These are phyloP conservation scores for Rousettus madagascariensis DNA, from an alignment of 2,797 vertebrate species.

Conservation along the genomic window DNA sequence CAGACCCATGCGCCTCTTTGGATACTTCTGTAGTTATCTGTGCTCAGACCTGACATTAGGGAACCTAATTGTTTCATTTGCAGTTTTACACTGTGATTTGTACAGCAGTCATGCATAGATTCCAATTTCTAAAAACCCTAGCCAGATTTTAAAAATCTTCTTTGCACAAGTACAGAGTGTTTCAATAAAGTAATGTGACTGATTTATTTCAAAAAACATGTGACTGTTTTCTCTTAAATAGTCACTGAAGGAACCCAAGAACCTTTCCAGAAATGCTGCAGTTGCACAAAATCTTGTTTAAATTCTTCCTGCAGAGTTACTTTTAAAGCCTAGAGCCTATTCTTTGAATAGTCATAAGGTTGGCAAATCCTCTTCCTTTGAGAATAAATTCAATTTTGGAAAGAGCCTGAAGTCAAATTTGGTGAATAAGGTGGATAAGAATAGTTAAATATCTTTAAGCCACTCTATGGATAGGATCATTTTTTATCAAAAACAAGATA, in stretches of 20 bases:
- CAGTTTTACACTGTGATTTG: neutral
- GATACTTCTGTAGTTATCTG: neutral
- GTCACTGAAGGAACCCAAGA: conserved; percentile 30
- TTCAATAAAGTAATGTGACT: conserved; percentile 16
- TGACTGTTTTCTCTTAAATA: conserved; percentile 21
- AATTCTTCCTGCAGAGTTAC: conserved; percentile 28
- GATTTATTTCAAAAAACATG: neutral
- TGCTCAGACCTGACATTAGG: neutral
- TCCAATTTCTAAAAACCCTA: neutral
- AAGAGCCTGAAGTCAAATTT: conserved; percentile 30
- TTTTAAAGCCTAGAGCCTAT: conserved; percentile 50
- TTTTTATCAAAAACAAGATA: conserved; percentile 19
- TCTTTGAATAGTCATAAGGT: conserved; percentile 29
- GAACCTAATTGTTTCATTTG: neutral
- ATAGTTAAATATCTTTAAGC: conserved; percentile 43
- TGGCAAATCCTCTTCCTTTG: conserved; percentile 36
- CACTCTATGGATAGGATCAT: neutral
- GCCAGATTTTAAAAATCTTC: neutral
- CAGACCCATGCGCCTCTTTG: neutral
- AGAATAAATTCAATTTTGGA: conserved; percentile 19
- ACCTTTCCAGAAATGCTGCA: conserved; percentile 42
- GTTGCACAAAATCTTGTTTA: conserved; percentile 41
- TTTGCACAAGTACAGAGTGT: conserved; percentile 31
- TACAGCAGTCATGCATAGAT: neutral
- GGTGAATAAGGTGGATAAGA: conserved; percentile 18